Percentiles rank a stretch among this genome's conserved stretches.
phyloP scores from a whole-genome alignment of 2,888 invertebrate genomes.

The Heliconius hortense region DNA sequence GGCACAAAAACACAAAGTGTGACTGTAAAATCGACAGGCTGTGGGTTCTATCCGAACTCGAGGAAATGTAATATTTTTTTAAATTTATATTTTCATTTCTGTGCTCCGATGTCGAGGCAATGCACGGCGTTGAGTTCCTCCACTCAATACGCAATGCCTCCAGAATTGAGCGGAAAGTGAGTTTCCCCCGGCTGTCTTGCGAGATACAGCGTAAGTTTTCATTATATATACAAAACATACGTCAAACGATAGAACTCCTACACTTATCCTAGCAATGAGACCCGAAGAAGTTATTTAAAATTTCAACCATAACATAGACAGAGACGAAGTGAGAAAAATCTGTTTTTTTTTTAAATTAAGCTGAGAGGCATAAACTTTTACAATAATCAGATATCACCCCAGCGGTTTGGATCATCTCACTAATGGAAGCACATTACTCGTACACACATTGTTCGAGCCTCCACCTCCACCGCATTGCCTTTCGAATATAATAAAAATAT shows the following conservation, averaged over 20 bases:
- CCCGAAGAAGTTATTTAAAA: neutral
- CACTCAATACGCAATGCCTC: too few relatives aligned
- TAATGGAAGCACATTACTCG: slow-evolving; percentile 24
- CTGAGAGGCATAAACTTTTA: neutral
- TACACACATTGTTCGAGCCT: slow-evolving; percentile 12
- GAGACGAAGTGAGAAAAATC: neutral
- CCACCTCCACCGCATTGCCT: neutral
- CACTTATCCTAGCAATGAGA: neutral
- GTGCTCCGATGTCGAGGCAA: too few relatives aligned
- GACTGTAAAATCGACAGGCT: too few relatives aligned
- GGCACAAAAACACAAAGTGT: too few relatives aligned
- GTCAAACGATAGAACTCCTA: neutral
- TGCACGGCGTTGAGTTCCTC: too few relatives aligned
- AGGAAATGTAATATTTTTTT: too few relatives aligned
- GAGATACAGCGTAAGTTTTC: too few relatives aligned
- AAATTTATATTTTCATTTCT: too few relatives aligned
- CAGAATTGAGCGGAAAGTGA: too few relatives aligned
- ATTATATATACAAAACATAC: neutral
- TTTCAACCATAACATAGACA: too few relatives aligned
- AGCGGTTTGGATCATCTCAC: slow-evolving; percentile 27
- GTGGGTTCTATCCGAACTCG: too few relatives aligned
- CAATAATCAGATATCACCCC: slow-evolving; percentile 22
- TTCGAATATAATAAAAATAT: slow-evolving; percentile 17
- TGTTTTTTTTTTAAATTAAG: slow-evolving; percentile 6
- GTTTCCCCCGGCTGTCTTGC: too few relatives aligned